Evolutionary conservation across 1,140 invertebrate species (phyloP), one percentile per base, ranked within the genome.

Genomic region (Gonioctena quinquepunctata): DNA sequence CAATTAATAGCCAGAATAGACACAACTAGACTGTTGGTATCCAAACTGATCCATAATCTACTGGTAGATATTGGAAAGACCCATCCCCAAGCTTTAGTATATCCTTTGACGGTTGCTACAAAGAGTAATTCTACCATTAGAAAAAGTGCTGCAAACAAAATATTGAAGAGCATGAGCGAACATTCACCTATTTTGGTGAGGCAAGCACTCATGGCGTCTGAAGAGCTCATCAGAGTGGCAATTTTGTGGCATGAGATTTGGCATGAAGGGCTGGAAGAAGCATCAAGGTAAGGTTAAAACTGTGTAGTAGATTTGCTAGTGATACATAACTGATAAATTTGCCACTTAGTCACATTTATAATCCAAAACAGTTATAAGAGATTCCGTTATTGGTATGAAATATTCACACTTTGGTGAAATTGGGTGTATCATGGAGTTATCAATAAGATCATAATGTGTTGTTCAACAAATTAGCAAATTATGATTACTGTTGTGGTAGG

Each of bases 221-320:
- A 99, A 77, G 98, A 99, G 83, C 85, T 99, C 21, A 99, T 99
- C 60, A 87, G 98, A 65, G 97, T 99, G 0, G 97, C 98, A 4
- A 99, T 99, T 69, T 84, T 99, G 1, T 99, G 98, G 98, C 98
- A 99, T 83, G 98, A 99, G 83, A 90, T 98, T 72, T 99, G 98
- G 98, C 96, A 99, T 82, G 97, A 99, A 83, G 97, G 96, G 0
- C 82, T 99, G 6, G 98, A 99, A 83, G 98, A 99, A 86, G 97
- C 98, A 0, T 98, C 96, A 11, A 78, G 81, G 80, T 80, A 76
- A 66, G 19, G 1, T 11, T n/a, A n/a, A n/a, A n/a, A n/a, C n/a
- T n/a, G n/a, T n/a, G n/a, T n/a, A n/a, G n/a, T n/a, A n/a, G n/a
- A n/a, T n/a, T n/a, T n/a, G n/a, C n/a, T n/a, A n/a, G n/a, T n/a